Evolutionary conservation across 2,113 vertebrate species (phyloP).

Genomic region (Hystrix brachyura): DNA sequence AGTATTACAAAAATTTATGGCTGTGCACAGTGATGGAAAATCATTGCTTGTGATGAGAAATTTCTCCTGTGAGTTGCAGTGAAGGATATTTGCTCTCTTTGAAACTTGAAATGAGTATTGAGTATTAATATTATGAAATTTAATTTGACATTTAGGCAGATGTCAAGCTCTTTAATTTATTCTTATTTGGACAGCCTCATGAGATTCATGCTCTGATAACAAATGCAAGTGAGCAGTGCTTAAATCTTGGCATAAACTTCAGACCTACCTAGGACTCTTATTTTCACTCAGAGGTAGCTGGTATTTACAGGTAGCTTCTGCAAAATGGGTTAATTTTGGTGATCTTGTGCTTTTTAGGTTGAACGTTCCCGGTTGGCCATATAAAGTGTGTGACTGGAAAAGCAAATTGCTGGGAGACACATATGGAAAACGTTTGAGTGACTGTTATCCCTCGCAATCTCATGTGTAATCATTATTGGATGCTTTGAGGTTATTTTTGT

Average conservation of each 20-base stretch:
- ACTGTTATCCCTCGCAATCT: neutral
- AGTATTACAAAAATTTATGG: conserved; percentile 47
- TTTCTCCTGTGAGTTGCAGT: conserved; percentile 50
- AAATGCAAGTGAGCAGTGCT: conserved; percentile 10
- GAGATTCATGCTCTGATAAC: conserved; percentile 58
- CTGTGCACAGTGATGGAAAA: conserved; percentile 67
- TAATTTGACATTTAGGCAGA: conserved; percentile 71
- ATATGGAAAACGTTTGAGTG: conserved; percentile 1
- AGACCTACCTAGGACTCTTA: conserved; percentile 30
- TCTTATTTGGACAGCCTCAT: conserved; percentile 59
- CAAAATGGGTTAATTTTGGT: conserved; percentile 48
- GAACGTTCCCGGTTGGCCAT: neutral
- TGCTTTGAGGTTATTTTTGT: conserved; percentile 20
- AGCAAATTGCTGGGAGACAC: neutral
- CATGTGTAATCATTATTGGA: neutral
- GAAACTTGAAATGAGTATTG: conserved; percentile 42
- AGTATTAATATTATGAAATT: conserved; percentile 72
- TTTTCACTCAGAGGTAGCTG: neutral
- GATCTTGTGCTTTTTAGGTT: neutral
- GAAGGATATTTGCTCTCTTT: conserved; percentile 59
- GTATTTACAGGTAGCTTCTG: neutral
- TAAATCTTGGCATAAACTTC: conserved; percentile 38
- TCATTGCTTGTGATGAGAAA: conserved; percentile 52
- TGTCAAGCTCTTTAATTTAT: conserved; percentile 71
- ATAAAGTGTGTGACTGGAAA: neutral